A percentile compares a stretch with the other conserved stretches of the same genome.
Conservation (phyloP, 2,113 vertebrate species). For the Leptobrachium leishanense region DNA sequence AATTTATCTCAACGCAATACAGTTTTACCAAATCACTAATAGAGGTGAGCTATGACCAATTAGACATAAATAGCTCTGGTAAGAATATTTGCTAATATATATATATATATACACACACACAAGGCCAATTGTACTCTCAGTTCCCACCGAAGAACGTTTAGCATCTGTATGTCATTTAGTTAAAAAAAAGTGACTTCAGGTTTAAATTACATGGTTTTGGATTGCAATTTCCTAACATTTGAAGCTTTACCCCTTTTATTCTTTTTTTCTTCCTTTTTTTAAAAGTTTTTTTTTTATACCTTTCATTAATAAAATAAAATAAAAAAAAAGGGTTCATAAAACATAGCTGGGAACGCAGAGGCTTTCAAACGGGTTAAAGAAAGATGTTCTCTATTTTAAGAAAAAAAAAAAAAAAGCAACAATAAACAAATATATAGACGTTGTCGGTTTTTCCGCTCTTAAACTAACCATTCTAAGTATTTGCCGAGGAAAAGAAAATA, state of each 20-base stretch:
- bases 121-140: conserved; percentile 75
- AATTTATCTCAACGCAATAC: conserved; percentile 56
- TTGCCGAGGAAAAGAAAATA: conserved; percentile 58
- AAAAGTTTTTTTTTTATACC: neutral
- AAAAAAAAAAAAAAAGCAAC: conserved; percentile 56
- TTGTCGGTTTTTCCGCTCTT: conserved; percentile 55
- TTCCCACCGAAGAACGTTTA: conserved; percentile 69
- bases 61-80: conserved; percentile 63
- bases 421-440: conserved; percentile 33
- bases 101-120: conserved; percentile 62
- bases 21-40: conserved; percentile 53
- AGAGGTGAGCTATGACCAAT: conserved; percentile 64
- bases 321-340: conserved; percentile 71
- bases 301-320: neutral
- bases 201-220: conserved; percentile 88
- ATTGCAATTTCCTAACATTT: conserved; percentile 85
- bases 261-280: conserved; percentile 12
- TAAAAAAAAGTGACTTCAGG: conserved; percentile 80
- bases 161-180: conserved; percentile 88
- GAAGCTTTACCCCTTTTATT: conserved; percentile 78
- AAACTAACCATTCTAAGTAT: conserved; percentile 70
- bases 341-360: conserved; percentile 78
- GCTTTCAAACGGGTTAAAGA: conserved; percentile 76
- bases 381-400: conserved; percentile 69
- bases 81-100: conserved; percentile 66